phyloP scores from a whole-genome alignment of 2,888 invertebrate species.

The Andrena praecox region DNA sequence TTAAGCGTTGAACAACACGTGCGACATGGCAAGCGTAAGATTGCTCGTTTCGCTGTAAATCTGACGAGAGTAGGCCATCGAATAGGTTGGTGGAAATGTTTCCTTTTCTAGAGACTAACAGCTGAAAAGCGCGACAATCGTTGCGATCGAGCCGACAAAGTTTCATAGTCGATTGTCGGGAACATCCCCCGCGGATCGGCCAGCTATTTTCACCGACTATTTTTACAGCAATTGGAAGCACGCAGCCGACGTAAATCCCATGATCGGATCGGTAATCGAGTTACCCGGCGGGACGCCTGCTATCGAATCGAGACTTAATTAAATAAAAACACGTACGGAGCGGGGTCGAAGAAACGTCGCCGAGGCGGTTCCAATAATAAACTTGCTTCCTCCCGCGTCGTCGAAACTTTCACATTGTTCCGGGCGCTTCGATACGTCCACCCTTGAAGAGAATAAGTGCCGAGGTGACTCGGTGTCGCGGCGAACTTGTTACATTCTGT shows the following conservation, averaged over 20 bases:
- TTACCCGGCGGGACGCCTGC: neutral
- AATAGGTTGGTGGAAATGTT: neutral
- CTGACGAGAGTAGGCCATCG: neutral
- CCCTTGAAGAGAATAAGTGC: constrained; percentile 37
- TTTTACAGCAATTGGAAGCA: neutral
- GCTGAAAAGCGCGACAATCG: neutral
- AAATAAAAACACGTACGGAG: constrained; percentile 41
- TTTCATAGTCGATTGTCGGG: neutral
- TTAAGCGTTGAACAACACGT: neutral
- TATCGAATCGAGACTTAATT: constrained; percentile 40
- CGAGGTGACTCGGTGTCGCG: constrained; percentile 18
- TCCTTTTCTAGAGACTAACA: neutral
- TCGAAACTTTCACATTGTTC: constrained; percentile 23
- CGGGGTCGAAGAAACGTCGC: constrained; percentile 2
- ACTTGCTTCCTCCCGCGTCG: constrained; percentile 17
- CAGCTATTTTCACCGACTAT: neutral
- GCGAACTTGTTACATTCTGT: constrained; percentile 46
- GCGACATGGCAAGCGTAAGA: neutral
- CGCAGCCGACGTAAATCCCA: constrained; percentile 8
- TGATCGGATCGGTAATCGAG: constrained; percentile 16
- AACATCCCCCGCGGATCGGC: neutral
- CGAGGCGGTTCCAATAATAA: constrained; percentile 25
- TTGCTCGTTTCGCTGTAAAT: neutral
- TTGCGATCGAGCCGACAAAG: neutral
- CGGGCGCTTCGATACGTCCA: constrained; percentile 21